Conservation (phyloP, 2,797 vertebrate species). For the Galago senegalensis region DNA sequence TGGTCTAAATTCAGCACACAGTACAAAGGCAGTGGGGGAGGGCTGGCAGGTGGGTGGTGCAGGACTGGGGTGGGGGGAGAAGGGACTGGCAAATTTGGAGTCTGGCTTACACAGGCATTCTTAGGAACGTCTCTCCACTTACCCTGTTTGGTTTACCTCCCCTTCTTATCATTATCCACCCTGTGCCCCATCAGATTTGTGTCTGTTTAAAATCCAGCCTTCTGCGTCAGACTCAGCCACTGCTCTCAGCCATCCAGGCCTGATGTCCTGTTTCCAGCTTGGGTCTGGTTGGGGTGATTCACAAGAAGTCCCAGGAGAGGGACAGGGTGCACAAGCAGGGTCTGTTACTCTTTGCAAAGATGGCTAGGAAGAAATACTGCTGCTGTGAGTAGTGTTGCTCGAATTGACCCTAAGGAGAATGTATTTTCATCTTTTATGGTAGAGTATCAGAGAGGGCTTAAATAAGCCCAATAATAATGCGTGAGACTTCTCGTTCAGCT, state of each 20-base stretch:
- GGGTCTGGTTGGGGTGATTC: constrained; percentile 16
- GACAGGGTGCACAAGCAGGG: background rate
- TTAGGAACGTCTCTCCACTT: background rate
- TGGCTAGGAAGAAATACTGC: background rate
- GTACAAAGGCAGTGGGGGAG: background rate
- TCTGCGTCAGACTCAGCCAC: background rate
- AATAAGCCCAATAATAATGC: constrained; percentile 13
- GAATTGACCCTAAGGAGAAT: constrained; percentile 30
- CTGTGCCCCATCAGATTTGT: constrained; percentile 16
- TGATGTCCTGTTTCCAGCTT: background rate
- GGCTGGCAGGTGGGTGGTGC: background rate
- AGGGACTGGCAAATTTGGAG: background rate
- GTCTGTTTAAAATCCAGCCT: constrained; percentile 49
- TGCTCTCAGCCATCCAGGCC: background rate
- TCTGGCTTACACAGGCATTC: background rate
- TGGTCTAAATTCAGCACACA: constrained; percentile 32
- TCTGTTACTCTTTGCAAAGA: background rate
- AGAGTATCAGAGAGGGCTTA: background rate
- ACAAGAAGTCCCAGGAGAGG: background rate
- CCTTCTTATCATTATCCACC: background rate
- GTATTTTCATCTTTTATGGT: background rate
- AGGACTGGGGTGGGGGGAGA: background rate
- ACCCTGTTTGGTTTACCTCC: background rate
- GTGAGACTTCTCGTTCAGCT: background rate
- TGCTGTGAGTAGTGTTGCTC: background rate